Conservation (phyloP, 2,888 invertebrate species). For the Pachycephus smyrnensis region DNA sequence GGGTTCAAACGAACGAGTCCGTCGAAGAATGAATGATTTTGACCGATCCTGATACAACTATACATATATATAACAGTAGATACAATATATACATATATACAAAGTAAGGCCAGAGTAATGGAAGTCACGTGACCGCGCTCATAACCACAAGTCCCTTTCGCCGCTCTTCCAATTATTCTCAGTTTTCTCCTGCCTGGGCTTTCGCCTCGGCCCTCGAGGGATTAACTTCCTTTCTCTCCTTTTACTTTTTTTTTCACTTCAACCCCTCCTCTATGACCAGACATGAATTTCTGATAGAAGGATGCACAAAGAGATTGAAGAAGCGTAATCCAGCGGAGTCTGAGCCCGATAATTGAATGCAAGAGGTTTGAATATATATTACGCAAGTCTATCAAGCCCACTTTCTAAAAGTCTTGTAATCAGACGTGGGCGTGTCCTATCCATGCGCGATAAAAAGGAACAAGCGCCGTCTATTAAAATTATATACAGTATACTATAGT, state of each 20-base stretch:
- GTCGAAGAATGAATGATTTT: neutral
- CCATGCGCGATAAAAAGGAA: neutral
- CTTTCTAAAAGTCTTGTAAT: neutral
- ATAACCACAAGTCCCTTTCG: neutral
- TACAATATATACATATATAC: too few species aligned
- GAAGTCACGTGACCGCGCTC: neutral
- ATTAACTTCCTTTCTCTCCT: neutral
- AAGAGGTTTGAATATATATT: neutral
- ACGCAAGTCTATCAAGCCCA: neutral
- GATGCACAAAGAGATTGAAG: neutral
- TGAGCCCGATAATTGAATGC: conserved; percentile 6
- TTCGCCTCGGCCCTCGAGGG: neutral
- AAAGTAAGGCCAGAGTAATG: too few species aligned
- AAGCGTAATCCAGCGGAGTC: neutral
- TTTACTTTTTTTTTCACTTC: neutral
- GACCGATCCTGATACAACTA: too few species aligned
- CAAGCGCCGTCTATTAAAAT: neutral
- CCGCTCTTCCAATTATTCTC: conserved; percentile 4
- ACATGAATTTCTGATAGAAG: conserved; percentile 4
- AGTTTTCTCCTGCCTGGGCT: neutral
- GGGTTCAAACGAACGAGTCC: neutral
- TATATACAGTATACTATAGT: neutral
- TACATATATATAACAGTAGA: too few species aligned
- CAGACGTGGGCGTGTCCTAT: neutral
- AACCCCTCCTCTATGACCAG: neutral